Conservation (phyloP, 2,113 vertebrate genomes). For the Tretioscincus oriximinensis region DNA sequence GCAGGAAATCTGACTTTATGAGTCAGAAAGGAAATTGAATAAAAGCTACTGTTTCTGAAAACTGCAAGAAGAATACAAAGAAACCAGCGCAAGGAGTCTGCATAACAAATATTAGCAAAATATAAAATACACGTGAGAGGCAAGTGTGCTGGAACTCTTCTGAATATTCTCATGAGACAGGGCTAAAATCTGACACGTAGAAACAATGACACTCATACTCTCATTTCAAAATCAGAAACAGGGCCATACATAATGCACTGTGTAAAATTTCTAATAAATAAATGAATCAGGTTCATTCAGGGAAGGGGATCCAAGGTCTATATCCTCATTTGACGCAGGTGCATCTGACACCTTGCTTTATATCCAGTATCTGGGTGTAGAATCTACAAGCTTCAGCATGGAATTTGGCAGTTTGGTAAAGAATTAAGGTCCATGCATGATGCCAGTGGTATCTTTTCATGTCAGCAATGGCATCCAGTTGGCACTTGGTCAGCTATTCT, state of each 20-base stretch:
- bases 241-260: background rate
- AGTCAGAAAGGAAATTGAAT: slow-evolving; percentile 50
- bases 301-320: no score
- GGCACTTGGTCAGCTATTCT: no score
- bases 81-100: slow-evolving; percentile 24
- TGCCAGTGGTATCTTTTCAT: no score
- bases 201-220: no score
- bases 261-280: background rate
- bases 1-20: slow-evolving; percentile 38
- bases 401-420: no score
- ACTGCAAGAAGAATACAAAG: slow-evolving; percentile 6
- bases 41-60: slow-evolving; percentile 21
- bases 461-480: no score
- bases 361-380: no score
- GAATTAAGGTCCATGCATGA: no score
- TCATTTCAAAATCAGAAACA: background rate
- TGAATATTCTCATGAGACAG: background rate
- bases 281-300: background rate
- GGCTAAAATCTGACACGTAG: no score
- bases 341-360: no score
- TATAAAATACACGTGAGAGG: background rate
- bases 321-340: no score
- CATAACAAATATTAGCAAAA: slow-evolving; percentile 16
- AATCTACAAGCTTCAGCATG: no score
- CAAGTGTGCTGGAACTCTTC: background rate